Evolutionary conservation across 2,888 invertebrate species (phyloP), one percentile per base, ranked within the genome.

Genomic region (Macaria notata): DNA sequence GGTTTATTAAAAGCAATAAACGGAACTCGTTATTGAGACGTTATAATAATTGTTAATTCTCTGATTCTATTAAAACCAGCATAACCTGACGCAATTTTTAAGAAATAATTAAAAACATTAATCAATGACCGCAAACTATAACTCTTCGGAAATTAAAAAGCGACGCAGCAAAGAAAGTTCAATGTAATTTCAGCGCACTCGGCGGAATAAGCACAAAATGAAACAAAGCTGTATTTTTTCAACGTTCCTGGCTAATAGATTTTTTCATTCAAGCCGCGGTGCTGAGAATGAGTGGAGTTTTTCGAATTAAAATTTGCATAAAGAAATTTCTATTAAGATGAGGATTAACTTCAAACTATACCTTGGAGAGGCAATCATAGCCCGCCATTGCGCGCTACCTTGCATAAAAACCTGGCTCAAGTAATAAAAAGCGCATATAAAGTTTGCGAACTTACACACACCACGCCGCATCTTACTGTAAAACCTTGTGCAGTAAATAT

Each of bases 241-340:
- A 72, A 72, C 68, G 72, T 66, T 75, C 72, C 66, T 62, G 60
- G 72, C 70, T 82, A 82, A 82, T 82, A 81, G 78, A 76, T 83
- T 81, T 82, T 78, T 79, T 76, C 67, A 72, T 71, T 65, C 67
- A 70, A 71, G 70, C 73, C 71, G 70, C 69, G 66, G 71, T 57
- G 66, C 70, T 62, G 65, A 56, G 72, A 78, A 74, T 73, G 73
- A 76, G 74, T 69, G 69, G 66, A 71, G 36, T 71, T 79, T 78
- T 78, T 70, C 63, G 61, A 81, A 82, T 83, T 80, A 81, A 81
- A 81, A 82, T 82, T 80, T 78, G 73, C 74, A 76, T 79, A 78
- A 80, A 81, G 73, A 79, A 76, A 75, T 79, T 76, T 76, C 75
- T 79, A 81, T 82, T 81, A 77, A 76, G 77, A 78, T 60, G 75